A percentile compares a stretch with the other conserved stretches of the same genome.
These are phyloP conservation scores for Crocodylus rhombifer DNA, from an alignment of 2,797 vertebrate species.

Conservation along the genomic window DNA sequence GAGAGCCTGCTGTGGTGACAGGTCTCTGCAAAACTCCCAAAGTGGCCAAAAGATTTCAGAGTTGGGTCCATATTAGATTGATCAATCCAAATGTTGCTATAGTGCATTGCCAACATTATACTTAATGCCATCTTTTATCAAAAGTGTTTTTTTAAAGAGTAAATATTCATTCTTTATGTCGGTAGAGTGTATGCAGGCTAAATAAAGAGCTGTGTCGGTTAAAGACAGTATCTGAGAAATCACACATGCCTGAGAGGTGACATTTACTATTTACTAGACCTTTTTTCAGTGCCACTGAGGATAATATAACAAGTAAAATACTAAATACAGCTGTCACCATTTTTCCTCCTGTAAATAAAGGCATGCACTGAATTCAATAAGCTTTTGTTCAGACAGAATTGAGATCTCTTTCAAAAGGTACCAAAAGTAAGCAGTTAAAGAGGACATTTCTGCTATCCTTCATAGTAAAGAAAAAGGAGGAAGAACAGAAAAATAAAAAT, in stretches of 20 bases:
- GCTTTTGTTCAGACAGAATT: constrained; percentile 6
- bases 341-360: constrained; percentile 37
- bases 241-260: background rate
- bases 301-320: constrained; percentile 52
- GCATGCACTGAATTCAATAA: constrained; percentile 30
- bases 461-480: constrained; percentile 13
- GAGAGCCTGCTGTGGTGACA: background rate
- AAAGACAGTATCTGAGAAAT: constrained; percentile 18
- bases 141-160: background rate
- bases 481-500: constrained; percentile 47
- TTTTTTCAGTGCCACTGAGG: constrained; percentile 37
- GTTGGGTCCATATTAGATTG: background rate
- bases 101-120: background rate
- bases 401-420: background rate
- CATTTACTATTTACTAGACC: constrained; percentile 13
- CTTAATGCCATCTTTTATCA: background rate
- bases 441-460: background rate
- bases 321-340: constrained; percentile 44
- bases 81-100: background rate
- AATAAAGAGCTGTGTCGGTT: constrained; percentile 1
- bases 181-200: background rate
- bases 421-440: background rate
- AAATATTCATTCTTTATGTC: background rate
- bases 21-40: background rate
- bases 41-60: background rate